Conservation (phyloP, 2,113 vertebrate genomes). For the Bungarus multicinctus region DNA sequence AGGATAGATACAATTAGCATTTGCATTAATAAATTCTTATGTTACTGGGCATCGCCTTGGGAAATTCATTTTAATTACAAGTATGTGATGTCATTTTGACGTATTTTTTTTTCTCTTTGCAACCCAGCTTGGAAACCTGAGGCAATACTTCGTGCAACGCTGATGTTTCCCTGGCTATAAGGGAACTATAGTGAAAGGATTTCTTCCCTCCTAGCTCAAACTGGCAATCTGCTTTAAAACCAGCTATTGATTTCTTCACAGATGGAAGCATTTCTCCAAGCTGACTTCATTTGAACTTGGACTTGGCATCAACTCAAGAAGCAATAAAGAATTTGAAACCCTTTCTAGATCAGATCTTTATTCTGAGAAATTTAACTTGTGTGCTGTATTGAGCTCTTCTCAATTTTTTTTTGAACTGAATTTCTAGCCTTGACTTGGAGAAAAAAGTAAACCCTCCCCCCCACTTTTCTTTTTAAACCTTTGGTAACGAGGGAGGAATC, state of each 20-base stretch:
- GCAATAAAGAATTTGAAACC: background rate
- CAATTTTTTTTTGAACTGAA: background rate
- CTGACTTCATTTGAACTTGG: conserved; percentile 11
- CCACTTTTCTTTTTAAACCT: background rate
- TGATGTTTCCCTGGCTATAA: conserved; percentile 43
- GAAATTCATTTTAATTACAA: background rate
- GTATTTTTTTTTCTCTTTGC: conserved; percentile 44
- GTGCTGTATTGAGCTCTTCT: background rate
- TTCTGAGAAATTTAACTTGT: conserved; percentile 19
- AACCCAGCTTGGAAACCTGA: conserved; percentile 29
- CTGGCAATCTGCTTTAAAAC: conserved; percentile 33
- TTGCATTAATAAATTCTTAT: background rate
- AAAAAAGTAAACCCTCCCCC: background rate
- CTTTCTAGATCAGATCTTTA: background rate
- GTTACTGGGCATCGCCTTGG: background rate
- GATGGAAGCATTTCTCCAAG: conserved; percentile 3
- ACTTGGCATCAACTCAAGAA: background rate
- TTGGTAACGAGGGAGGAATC: conserved; percentile 3
- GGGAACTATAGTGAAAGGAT: conserved; percentile 50
- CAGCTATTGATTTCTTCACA: conserved; percentile 23
- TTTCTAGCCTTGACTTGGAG: background rate
- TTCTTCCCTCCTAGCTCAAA: conserved; percentile 23
- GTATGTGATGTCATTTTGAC: background rate
- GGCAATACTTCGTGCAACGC: conserved; percentile 13
- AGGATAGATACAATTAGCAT: background rate